Percentiles rank a stretch among this genome's conserved stretches.
phyloP scores from a whole-genome alignment of 1,140 invertebrate species.

The Drosophila micromelanica region DNA sequence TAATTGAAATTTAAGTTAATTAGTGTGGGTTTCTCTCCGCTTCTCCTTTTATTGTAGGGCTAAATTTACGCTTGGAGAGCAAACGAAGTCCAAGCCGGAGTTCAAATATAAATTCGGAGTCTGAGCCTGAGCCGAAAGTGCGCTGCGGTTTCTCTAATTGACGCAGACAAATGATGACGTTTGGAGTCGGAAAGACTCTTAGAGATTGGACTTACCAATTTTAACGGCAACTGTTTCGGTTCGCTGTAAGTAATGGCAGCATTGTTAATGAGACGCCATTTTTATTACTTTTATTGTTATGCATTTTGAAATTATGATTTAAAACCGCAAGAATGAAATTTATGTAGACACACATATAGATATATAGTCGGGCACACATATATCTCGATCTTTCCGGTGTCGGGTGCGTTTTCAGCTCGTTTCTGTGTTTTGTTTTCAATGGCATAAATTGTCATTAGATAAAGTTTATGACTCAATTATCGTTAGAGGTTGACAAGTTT shows the following conservation, averaged over 20 bases:
- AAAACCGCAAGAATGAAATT: constrained; percentile 58
- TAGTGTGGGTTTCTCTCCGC: constrained; percentile 53
- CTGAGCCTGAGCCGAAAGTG: constrained; percentile 6
- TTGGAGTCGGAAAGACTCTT: background rate
- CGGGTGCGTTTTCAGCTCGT: constrained; percentile 23
- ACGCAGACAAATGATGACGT: constrained; percentile 51
- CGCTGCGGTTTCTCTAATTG: constrained; percentile 45
- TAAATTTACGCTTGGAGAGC: background rate
- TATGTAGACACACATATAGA: constrained; percentile 33
- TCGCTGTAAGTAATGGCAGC: constrained; percentile 29
- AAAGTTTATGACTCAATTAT: constrained; percentile 83
- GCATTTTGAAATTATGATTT: constrained; percentile 66
- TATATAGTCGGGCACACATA: constrained; percentile 2
- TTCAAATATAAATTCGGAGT: too few relatives aligned
- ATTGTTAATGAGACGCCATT: constrained; percentile 61
- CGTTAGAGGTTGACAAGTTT: constrained; percentile 71
- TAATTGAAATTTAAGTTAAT: constrained; percentile 83
- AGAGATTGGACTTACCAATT: background rate
- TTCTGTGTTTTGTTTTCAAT: constrained; percentile 64
- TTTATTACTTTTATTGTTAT: constrained; percentile 50
- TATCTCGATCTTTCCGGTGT: constrained; percentile 42
- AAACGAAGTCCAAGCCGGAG: background rate
- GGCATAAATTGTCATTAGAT: constrained; percentile 80
- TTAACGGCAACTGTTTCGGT: constrained; percentile 34
- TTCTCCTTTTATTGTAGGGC: background rate